Evolutionary conservation across 2,113 vertebrate species (phyloP).

Genomic region (Tretioscincus oriximinensis): DNA sequence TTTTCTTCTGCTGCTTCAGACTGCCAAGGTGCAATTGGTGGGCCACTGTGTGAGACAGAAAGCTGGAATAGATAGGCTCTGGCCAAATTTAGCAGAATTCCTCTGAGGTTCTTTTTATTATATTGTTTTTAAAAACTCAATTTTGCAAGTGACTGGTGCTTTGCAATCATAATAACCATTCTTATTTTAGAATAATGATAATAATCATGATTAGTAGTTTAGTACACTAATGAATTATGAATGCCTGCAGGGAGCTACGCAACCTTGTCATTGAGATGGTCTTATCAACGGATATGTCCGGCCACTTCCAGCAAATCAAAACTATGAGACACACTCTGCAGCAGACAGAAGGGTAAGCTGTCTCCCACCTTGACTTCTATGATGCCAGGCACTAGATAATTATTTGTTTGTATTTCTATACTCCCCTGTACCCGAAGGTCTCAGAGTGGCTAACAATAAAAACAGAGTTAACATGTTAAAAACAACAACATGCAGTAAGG

Average conservation of each 20-base stretch:
- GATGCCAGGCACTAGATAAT: not conserved
- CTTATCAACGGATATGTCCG: constrained; percentile 95
- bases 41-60: no score
- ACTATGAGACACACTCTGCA: constrained; percentile 88
- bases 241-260: constrained; percentile 84
- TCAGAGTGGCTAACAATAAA: no score
- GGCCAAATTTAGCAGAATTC: no score
- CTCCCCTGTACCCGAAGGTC: no score
- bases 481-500: constrained; percentile 9
- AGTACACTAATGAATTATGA: constrained; percentile 47
- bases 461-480: no score
- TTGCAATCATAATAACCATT: constrained; percentile 37
- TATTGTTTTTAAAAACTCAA: no score
- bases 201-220: constrained; percentile 30
- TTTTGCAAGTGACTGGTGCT: constrained; percentile 38
- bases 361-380: constrained; percentile 12
- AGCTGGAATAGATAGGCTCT: no score
- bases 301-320: constrained; percentile 96
- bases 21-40: no score
- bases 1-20: no score
- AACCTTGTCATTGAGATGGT: constrained; percentile 95
- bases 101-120: no score
- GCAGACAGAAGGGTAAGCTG: constrained; percentile 87
- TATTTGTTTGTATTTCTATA: not conserved
- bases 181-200: constrained; percentile 33